Conservation (phyloP, 2,888 invertebrate species). For the Zhengitettix transpicula region DNA sequence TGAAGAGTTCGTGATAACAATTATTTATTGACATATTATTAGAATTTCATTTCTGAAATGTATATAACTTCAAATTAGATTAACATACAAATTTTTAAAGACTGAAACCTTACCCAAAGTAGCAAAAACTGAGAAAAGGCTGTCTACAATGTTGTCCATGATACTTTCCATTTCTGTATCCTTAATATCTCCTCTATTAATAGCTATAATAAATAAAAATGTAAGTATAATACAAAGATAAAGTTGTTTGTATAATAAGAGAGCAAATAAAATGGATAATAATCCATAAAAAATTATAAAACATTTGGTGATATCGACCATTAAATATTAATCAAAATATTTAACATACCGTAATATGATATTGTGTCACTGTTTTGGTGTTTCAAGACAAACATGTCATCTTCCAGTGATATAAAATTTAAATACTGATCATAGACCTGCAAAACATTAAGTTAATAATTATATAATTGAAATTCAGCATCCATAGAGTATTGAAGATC, state of each 20-base stretch:
- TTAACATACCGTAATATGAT: conserved; percentile 70
- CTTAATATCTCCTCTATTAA: conserved; percentile 84
- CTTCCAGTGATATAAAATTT: conserved; percentile 94
- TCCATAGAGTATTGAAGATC: too few species aligned
- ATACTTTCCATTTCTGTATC: conserved; percentile 91
- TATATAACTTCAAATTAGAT: too few species aligned
- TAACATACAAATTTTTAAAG: too few species aligned
- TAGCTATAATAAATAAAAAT: conserved; percentile 39
- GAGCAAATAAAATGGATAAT: neutral
- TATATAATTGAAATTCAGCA: too few species aligned
- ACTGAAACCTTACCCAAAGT: conserved; percentile 54
- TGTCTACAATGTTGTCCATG: conserved; percentile 89
- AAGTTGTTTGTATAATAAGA: neutral
- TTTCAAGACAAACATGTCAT: conserved; percentile 87
- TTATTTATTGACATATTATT: too few species aligned
- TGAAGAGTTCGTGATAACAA: too few species aligned
- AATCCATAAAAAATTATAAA: neutral
- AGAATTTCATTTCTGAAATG: too few species aligned
- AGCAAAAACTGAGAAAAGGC: conserved; percentile 93
- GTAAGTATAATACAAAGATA: neutral
- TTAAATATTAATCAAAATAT: neutral
- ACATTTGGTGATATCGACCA: neutral
- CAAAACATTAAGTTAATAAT: conserved; percentile 34
- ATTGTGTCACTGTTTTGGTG: conserved; percentile 82
- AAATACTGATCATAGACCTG: conserved; percentile 95